Evolutionary conservation across 64 coral and sea anemone species (phyloP).

Genomic region (Astreopora myriophthalma): DNA sequence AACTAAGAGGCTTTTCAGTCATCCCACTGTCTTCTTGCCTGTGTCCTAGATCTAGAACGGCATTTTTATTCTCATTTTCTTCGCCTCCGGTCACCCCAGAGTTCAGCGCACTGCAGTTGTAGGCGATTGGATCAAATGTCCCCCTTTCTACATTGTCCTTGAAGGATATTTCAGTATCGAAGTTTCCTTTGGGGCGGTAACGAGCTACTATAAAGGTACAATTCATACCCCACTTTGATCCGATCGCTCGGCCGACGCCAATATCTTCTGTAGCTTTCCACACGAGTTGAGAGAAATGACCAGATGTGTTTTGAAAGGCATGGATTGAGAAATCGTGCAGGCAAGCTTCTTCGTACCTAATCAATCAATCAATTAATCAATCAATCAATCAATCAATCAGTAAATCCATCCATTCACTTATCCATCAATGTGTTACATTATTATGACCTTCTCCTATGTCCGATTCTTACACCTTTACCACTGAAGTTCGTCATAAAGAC

Average conservation of each 20-base stretch:
- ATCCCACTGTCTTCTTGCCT: not conserved
- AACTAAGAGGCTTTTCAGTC: not conserved
- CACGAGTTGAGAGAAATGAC: slow-evolving; percentile 80
- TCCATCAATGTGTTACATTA: too few relatives aligned
- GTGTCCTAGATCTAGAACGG: not conserved
- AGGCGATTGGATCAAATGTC: slow-evolving; percentile 60
- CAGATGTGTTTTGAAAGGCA: slow-evolving; percentile 64
- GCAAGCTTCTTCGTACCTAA: slow-evolving; percentile 88
- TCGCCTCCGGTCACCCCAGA: not conserved
- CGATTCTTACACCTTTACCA: too few relatives aligned
- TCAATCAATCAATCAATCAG: not conserved
- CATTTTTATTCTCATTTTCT: not conserved
- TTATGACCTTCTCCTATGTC: too few relatives aligned
- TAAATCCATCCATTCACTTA: not conserved
- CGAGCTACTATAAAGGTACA: slow-evolving; percentile 86
- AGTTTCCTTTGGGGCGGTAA: slow-evolving; percentile 72
- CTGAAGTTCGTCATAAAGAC: too few relatives aligned
- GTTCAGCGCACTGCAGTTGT: slow-evolving; percentile 66
- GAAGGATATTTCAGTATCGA: slow-evolving; percentile 31
- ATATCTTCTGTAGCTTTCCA: slow-evolving; percentile 82
- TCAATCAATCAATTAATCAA: not conserved
- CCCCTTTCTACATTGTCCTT: slow-evolving; percentile 76
- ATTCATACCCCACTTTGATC: slow-evolving; percentile 86
- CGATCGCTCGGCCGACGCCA: slow-evolving; percentile 71
- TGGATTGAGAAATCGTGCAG: slow-evolving; percentile 71